phyloP scores from a whole-genome alignment of 1,140 invertebrate species.

The Drosophila lacertosa region DNA sequence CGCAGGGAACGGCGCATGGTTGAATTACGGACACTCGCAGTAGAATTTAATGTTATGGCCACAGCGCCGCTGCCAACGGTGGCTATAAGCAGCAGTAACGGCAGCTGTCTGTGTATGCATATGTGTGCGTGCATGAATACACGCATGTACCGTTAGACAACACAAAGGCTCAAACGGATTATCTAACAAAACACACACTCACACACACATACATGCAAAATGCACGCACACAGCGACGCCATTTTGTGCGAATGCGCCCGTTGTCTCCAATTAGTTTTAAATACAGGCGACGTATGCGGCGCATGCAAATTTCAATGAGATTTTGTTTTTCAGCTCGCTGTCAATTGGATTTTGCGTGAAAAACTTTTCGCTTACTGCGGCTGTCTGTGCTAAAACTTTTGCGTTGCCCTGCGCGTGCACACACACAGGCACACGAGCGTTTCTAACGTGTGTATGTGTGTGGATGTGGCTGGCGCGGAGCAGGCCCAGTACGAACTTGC shows the following conservation, averaged over 20 bases:
- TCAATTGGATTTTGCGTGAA: slow-evolving; percentile 50
- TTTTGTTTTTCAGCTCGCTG: slow-evolving; percentile 17
- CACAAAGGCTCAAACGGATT: slow-evolving; percentile 25
- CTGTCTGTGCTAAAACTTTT: slow-evolving; percentile 50
- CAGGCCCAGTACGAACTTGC: slow-evolving; percentile 88
- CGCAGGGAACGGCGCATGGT: slow-evolving; percentile 66
- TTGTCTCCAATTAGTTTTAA: slow-evolving; percentile 22
- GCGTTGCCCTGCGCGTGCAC: slow-evolving; percentile 43
- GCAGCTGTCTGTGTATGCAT: not conserved
- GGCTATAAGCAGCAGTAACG: slow-evolving; percentile 9
- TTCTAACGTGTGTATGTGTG: slow-evolving; percentile 12
- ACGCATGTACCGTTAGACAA: slow-evolving; percentile 9
- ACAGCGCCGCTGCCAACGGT: slow-evolving; percentile 61
- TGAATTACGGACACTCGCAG: slow-evolving; percentile 80
- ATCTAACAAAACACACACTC: slow-evolving; percentile 25
- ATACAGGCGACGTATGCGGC: slow-evolving; percentile 1
- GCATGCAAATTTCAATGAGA: slow-evolving; percentile 11
- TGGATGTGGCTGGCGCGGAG: slow-evolving; percentile 84
- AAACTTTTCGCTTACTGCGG: slow-evolving; percentile 45
- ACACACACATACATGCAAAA: not conserved
- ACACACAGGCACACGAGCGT: slow-evolving; percentile 14
- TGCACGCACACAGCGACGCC: slow-evolving; percentile 10
- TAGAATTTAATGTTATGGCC: slow-evolving; percentile 26
- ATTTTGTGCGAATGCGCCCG: slow-evolving; percentile 26
- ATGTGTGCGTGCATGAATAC: not conserved